Percentiles rank a stretch among this genome's conserved stretches.
These are phyloP conservation scores for Menura novaehollandiae DNA, from an alignment of 2,113 vertebrate species.

Conservation along the genomic window DNA sequence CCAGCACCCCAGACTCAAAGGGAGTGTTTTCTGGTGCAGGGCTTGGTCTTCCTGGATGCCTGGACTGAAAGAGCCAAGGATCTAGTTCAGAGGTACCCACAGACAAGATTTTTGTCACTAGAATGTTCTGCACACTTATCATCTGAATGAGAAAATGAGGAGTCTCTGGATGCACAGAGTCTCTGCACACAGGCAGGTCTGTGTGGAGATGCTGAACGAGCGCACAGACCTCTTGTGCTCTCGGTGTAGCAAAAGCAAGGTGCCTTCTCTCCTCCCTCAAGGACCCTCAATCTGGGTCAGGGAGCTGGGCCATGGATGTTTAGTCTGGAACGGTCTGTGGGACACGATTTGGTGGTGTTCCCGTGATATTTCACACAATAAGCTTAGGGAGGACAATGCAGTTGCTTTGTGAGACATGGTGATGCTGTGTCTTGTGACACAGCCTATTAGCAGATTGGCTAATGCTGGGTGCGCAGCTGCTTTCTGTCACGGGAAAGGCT, in stretches of 20 bases:
- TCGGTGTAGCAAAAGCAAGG: background rate
- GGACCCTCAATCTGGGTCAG: conserved; percentile 22
- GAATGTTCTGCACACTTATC: background rate
- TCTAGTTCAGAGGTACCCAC: background rate
- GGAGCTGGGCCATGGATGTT: background rate
- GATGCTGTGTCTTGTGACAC: conserved; percentile 67
- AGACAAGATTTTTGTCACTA: background rate
- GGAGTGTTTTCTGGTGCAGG: background rate
- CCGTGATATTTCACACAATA: conserved; percentile 50
- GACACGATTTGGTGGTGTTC: conserved; percentile 56
- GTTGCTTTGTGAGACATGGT: conserved; percentile 55
- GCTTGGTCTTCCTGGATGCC: fast-evolving
- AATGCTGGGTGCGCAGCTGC: conserved; percentile 62
- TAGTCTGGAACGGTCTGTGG: conserved; percentile 21
- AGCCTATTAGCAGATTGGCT: conserved; percentile 67
- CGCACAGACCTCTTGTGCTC: fast-evolving
- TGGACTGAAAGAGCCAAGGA: background rate
- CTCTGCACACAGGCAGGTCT: background rate
- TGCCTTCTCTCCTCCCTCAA: background rate
- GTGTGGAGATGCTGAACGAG: fast-evolving
- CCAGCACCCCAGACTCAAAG: background rate
- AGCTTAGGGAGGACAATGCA: conserved; percentile 60
- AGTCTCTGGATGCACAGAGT: background rate
- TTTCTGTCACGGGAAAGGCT: conserved; percentile 63
- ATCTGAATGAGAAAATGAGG: background rate